Evolutionary conservation across 2,113 vertebrate species (phyloP), one percentile per base, ranked within the genome.

Genomic region (Gallinago jamesoni): DNA sequence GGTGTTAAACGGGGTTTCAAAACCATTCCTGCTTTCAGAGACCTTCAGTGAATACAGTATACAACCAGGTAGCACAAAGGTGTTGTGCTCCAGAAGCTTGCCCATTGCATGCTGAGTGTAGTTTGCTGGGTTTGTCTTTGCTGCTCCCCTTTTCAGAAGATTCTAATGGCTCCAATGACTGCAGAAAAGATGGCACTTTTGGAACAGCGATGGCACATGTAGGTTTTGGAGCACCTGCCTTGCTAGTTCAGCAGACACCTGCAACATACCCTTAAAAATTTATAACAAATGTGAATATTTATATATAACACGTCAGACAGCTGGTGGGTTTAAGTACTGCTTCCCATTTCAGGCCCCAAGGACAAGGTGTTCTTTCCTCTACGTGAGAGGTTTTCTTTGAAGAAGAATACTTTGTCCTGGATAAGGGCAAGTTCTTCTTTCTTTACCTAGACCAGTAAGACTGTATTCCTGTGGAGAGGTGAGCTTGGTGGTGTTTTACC

Each of bases 161-260:
- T 17, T 52, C 27, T 18, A 47, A 74, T 25, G 77, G 84, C 64
- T 80, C n/a, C n/a, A 43, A 50, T 7, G 52, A 52, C 21, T 57
- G 55, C 45, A 73, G 87, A 57, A 83, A 66, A 83, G 70, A 24
- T 72, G 79, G 69, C 72, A 93, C 57, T 93, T 91, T 39, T 57
- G 76, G 77, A 83, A 57, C 76, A 90, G 50, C 0, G 1, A 35
- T 37, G 59, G 50, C 73, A 66, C n/a, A 4, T 39, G 55, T 25
- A 87, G 87, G 45, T 60, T 96, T 91, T 88, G 79, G 88, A 89
- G 63, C 78, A 87, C 64, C 90, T 94, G 84, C 76, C 72, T 92
- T 76, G 48, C 41, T 88, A 69, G 11, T 56, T 82, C 83, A 59
- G 66, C 37, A 87, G 66, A 62, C 35, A 92, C 77, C 52, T 76